phyloP scores from a whole-genome alignment of 2,797 vertebrate species.

The Alexandromys oeconomus region DNA sequence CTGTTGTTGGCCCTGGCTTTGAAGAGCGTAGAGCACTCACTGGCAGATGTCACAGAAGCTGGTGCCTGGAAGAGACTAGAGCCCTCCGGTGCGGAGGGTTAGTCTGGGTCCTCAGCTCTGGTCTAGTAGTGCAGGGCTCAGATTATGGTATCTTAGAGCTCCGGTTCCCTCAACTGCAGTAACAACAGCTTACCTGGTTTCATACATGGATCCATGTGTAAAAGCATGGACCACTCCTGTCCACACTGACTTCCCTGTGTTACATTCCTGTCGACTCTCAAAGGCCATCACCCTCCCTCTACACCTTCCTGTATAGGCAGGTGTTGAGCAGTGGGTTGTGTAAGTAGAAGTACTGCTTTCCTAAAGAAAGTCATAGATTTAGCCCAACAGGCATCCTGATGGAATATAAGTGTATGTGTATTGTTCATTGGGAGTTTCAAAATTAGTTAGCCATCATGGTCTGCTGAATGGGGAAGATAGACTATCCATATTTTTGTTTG shows the following conservation, averaged over 20 bases:
- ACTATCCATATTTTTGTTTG: background rate
- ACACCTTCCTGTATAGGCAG: background rate
- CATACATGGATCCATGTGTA: background rate
- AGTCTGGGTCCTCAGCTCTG: background rate
- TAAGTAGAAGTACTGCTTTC: background rate
- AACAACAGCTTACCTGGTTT: background rate
- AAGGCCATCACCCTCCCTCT: background rate
- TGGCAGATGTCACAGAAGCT: background rate
- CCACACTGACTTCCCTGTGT: background rate
- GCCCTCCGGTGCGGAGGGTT: background rate
- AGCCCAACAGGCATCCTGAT: background rate
- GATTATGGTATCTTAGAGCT: background rate
- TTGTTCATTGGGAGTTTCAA: background rate
- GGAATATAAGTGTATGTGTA: background rate
- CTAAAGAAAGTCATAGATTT: background rate
- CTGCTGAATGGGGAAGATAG: background rate
- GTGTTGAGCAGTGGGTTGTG: background rate
- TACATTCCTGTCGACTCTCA: background rate
- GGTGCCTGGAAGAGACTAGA: background rate
- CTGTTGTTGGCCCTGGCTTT: constrained; percentile 20
- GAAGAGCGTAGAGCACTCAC: background rate
- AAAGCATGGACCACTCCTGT: background rate
- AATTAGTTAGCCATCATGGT: background rate
- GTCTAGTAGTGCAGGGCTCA: background rate
- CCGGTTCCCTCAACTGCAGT: background rate